A percentile compares a stretch with the other conserved stretches of the same genome.
Conservation (phyloP, 2,888 invertebrate genomes). For the Escarpia spicata region DNA sequence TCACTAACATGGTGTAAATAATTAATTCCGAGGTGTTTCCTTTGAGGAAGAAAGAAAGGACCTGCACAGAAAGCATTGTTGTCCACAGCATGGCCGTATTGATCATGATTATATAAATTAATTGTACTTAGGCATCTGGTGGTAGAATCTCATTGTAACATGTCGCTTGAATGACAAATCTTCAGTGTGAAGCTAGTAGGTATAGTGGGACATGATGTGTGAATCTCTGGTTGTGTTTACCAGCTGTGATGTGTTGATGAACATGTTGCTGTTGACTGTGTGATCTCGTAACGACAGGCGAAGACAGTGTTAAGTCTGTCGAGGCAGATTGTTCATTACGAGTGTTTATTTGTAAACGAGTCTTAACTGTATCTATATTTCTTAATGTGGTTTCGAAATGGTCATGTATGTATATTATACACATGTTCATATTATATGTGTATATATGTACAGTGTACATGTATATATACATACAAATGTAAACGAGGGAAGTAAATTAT, state of each 20-base stretch:
- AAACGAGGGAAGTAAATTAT: too few species aligned
- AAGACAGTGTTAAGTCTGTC: background rate
- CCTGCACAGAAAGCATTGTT: background rate
- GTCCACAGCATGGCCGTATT: background rate
- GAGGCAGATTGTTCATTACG: background rate
- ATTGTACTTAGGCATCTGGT: background rate
- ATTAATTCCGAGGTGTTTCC: background rate
- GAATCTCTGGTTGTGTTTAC: background rate
- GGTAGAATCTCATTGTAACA: background rate
- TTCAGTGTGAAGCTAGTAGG: background rate
- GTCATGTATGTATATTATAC: background rate
- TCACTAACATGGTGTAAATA: background rate
- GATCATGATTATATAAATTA: conserved; percentile 16
- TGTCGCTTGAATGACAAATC: background rate
- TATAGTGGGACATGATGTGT: background rate
- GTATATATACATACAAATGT: background rate
- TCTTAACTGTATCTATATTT: background rate
- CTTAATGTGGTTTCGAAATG: background rate
- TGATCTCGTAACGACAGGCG: background rate
- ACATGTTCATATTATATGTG: background rate
- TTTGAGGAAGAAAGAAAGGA: background rate
- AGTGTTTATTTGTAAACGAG: background rate
- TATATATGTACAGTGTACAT: background rate
- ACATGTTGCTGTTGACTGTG: background rate
- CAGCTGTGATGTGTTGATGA: background rate